Evolutionary conservation across 2,797 vertebrate genomes (phyloP).

Genomic region (Lepilemur ruficaudatus): DNA sequence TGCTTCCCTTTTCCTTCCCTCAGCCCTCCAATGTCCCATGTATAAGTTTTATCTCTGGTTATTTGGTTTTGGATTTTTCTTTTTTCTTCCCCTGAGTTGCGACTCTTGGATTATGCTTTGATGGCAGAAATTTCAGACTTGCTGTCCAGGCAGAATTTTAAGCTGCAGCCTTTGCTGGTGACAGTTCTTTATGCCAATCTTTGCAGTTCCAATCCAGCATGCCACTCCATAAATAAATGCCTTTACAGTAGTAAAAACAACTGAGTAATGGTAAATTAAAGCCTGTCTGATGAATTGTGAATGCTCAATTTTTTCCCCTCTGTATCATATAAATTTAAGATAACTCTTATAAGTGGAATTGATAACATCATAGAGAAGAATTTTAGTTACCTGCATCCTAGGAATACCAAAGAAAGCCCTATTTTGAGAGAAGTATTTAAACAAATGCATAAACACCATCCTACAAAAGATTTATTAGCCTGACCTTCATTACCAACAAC

Average conservation of each 20-base stretch:
- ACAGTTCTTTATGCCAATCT: slow-evolving; percentile 38
- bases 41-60: background rate
- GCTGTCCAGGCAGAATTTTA: slow-evolving; percentile 63
- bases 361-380: slow-evolving; percentile 41
- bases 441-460: slow-evolving; percentile 10
- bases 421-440: slow-evolving; percentile 34
- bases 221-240: slow-evolving; percentile 33
- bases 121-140: slow-evolving; percentile 55
- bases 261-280: slow-evolving; percentile 63
- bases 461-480: slow-evolving; percentile 35
- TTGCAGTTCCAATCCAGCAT: background rate
- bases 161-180: slow-evolving; percentile 39
- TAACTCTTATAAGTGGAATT: slow-evolving; percentile 50
- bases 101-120: slow-evolving; percentile 48
- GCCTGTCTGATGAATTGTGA: slow-evolving; percentile 44
- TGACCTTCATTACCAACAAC: slow-evolving; percentile 42
- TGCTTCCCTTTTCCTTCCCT: background rate
- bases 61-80: background rate
- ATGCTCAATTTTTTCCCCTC: background rate
- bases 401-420: slow-evolving; percentile 34
- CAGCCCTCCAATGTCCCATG: background rate
- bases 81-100: background rate
- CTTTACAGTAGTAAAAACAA: slow-evolving; percentile 46
- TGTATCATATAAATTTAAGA: slow-evolving; percentile 57
- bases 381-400: slow-evolving; percentile 22